Conservation (phyloP, 2,113 vertebrate genomes). For the Laterallus jamaicensis region DNA sequence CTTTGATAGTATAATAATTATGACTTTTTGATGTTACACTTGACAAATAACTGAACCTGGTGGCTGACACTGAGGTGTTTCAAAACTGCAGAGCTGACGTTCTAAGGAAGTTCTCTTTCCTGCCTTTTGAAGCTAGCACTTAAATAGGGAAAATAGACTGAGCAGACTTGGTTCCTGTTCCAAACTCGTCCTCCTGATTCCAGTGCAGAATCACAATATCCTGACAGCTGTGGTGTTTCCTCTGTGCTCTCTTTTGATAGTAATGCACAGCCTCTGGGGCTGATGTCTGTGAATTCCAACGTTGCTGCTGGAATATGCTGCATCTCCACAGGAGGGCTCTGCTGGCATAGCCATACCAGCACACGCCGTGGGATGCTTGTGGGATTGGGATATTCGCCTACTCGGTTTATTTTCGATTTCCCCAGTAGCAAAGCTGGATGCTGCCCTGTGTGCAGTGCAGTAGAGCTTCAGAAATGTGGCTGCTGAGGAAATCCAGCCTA, state of each 20-base stretch:
- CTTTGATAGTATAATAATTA: not conserved
- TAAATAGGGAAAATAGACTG: not conserved
- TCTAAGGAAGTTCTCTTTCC: not conserved
- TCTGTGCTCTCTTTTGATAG: not conserved
- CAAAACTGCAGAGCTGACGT: not conserved
- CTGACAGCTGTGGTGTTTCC: fast-evolving
- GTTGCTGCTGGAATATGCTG: not conserved
- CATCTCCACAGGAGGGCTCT: conserved; percentile 60
- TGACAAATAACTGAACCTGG: not conserved
- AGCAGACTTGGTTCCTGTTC: not conserved
- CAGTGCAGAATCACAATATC: not conserved
- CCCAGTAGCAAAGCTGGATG: not conserved
- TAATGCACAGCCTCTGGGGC: not conserved
- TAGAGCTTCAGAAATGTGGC: not conserved
- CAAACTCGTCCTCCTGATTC: not conserved
- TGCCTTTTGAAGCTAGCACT: not conserved
- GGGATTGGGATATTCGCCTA: not conserved
- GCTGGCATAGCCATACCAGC: not conserved
- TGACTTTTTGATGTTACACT: not conserved
- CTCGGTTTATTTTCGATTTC: not conserved
- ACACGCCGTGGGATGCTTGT: not conserved
- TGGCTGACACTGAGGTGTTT: not conserved
- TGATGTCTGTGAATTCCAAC: not conserved
- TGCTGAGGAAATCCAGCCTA: not conserved
- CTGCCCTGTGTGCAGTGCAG: not conserved